Base-by-base conservation (phyloP, 2,888 invertebrate species). In the Chelonus formosanus region DNA sequence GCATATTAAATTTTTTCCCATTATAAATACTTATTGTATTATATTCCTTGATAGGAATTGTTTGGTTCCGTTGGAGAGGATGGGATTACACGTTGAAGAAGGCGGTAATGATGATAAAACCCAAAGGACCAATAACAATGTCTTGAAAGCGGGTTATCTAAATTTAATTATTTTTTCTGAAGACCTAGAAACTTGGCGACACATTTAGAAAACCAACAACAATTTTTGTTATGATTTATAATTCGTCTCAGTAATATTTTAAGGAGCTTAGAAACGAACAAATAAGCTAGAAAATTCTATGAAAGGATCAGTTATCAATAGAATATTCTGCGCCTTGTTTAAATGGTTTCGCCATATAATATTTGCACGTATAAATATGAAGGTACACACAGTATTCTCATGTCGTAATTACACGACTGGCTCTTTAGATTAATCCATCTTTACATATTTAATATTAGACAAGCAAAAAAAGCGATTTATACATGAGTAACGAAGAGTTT, bases 11-110 rank as follows among this genome's bases (percentile, higher is more conserved):
- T 20, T 20, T 2, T 20, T 20, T 20, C 20, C 20, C 20, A 20
- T 20, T 20, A 20, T 20, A 20, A 20, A 20, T 20, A 20, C 20
- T 20, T 20, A 20, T 20, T 20, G 20, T 20, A 20, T 20, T 20
- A 20, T 20, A 20, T 20, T 20, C 20, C 1, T 20, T 20, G 65
- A 35, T 84, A 92, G 93, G 93, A 71, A 95, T 96, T 75, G 95
- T 96, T 4, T 96, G 95, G 95, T 96, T 95, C 90, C 91, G 95
- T 78, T 96, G 95, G 95, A 90, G 94, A 85, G 95, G 96, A 63
- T 96, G 96, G 95, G 95, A 95, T 85, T 96, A 96, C 86, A 95
- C 95, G 20, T 85, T 96, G 71, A 95, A 95, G 85, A 90, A 90
- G 76, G 93, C 96, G 2, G 90, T 90, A 67, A 95, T 96, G 94